These are phyloP conservation scores for Nyctereutes procyonoides DNA, from an alignment of 2,113 vertebrate genomes.

Conservation along the genomic window DNA sequence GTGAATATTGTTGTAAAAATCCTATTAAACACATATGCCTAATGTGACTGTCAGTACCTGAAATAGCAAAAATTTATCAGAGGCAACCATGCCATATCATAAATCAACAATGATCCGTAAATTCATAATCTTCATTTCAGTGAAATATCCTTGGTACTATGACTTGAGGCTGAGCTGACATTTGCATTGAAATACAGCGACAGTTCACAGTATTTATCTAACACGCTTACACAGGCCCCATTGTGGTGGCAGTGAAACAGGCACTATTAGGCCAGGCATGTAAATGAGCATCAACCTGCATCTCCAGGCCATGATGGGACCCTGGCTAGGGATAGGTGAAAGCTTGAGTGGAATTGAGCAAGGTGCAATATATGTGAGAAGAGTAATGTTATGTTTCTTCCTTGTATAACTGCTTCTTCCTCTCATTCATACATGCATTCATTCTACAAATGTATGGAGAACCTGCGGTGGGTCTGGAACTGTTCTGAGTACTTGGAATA, in stretches of 20 bases:
- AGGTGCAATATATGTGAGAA: not conserved
- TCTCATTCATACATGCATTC: slow-evolving; percentile 35
- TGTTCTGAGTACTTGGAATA: not conserved
- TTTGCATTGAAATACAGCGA: slow-evolving; percentile 70
- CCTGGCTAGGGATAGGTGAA: not conserved
- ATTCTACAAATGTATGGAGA: not conserved
- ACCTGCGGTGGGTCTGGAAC: not conserved
- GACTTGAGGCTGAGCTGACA: slow-evolving; percentile 69
- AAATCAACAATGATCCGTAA: slow-evolving; percentile 70
- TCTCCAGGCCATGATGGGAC: not conserved
- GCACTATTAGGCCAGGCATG: slow-evolving; percentile 39
- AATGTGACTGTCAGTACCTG: slow-evolving; percentile 65
- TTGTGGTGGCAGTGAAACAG: slow-evolving; percentile 43
- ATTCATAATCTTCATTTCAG: slow-evolving; percentile 76
- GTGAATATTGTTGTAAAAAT: slow-evolving; percentile 16
- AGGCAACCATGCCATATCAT: slow-evolving; percentile 1
- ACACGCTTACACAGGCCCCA: slow-evolving; percentile 37
- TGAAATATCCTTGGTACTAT: slow-evolving; percentile 64
- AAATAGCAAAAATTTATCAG: slow-evolving; percentile 73
- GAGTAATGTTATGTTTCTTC: not conserved
- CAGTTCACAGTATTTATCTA: slow-evolving; percentile 67
- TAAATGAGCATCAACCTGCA: slow-evolving; percentile 47
- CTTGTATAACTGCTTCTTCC: not conserved
- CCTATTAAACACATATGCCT: slow-evolving; percentile 43
- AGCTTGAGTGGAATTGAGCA: slow-evolving; percentile 22